Base-by-base conservation (phyloP, 23 tunicate genomes). In the Aplidium turbinatum region DNA sequence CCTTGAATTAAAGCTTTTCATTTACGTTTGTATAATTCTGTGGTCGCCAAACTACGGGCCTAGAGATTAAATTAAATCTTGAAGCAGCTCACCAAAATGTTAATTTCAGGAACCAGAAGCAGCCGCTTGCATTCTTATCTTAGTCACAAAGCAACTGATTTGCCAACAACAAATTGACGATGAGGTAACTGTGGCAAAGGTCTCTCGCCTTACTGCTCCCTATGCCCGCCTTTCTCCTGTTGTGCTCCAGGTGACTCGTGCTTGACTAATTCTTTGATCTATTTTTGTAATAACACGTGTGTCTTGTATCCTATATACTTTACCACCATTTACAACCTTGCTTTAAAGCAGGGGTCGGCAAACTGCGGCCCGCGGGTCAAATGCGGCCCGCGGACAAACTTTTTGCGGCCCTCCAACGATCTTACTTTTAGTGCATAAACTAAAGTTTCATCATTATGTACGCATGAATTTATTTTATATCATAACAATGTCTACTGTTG, bases 161-260 rank as follows among this genome's bases (percentile, higher is more conserved):
- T 66, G 72, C 30, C 13, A 66, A 4, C 4, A 7, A 4, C 13
- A 28, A 13, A 39, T 24, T 24, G 29, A 35, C 5, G 38, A 70
- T 24, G 7, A 11, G 16, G 16, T 11, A 9, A 16, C 11, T 25
- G 36, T 30, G 18, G 6, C 47, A 28, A 24, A 47, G 38, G 58
- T 70, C 47, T 24, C 36, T 9, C 5, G 6, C 4, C 4, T 30
- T 3, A 3, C 58, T 2, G 25, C 22, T 1, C 18, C 35, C 3
- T 70, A 5, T 36, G 4, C 58, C 4, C 38, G 20, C 19, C 7
- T 5, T 5, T 70, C 58, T 24, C 58, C 76, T 31, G 58, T 27
- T 47, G 38, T 70, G 19, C 28, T 31, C 25, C 76, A 70, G 58
- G 76, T 70, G 11, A 3, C 7, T 46, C 25, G n/a, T 55, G 20